phyloP scores from a whole-genome alignment of 2,888 invertebrate genomes.

The Megastigmus dorsalis region DNA sequence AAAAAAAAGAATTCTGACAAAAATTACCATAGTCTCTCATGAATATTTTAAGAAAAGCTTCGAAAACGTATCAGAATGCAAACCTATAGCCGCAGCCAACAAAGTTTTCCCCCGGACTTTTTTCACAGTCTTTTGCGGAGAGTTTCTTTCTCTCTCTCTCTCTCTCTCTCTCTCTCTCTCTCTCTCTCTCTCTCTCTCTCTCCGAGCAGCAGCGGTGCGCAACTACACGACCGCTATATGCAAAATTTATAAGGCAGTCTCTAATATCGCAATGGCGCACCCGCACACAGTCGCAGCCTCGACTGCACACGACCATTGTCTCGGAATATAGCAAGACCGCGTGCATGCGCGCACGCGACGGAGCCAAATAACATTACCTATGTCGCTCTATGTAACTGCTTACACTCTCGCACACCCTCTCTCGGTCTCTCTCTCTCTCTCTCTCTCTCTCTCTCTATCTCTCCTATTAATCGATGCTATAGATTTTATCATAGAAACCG shows the following conservation, averaged over 20 bases:
- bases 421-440: too few relatives aligned
- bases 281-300: too few relatives aligned
- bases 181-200: neutral
- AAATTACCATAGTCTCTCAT: conserved; percentile 35
- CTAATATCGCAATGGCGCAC: too few relatives aligned
- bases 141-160: neutral
- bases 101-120: conserved; percentile 44
- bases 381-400: neutral
- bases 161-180: neutral
- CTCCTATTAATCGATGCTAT: conserved; percentile 4
- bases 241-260: neutral
- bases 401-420: too few relatives aligned
- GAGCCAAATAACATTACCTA: conserved; percentile 23
- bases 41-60: conserved; percentile 45
- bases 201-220: too few relatives aligned
- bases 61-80: conserved; percentile 38
- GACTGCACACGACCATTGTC: neutral
- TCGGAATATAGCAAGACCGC: neutral
- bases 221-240: neutral
- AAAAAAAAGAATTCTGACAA: conserved; percentile 13
- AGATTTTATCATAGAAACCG: conserved; percentile 7
- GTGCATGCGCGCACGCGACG: conserved; percentile 10
- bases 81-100: conserved; percentile 35
- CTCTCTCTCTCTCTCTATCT: too few relatives aligned
- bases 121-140: conserved; percentile 22